Evolutionary conservation across 92 coral and sea anemone genomes (phyloP).

Genomic region (Epizoanthus rinbou): DNA sequence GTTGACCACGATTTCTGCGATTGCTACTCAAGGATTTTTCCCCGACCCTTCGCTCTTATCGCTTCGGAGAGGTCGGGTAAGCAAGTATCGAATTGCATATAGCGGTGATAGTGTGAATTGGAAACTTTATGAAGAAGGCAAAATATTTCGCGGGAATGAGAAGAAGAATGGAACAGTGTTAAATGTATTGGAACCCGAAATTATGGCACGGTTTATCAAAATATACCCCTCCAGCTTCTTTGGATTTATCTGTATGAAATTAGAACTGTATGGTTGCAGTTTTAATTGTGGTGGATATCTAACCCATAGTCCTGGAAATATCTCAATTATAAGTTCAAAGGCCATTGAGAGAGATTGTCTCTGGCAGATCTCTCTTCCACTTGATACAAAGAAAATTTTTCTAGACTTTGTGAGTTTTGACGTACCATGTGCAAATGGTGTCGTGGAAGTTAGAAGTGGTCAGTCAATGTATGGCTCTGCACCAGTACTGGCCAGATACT

Average conservation of each 20-base stretch:
- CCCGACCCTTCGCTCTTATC: conserved; percentile 60
- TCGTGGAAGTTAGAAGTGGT: conserved; percentile 71
- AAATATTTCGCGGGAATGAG: conserved; percentile 65
- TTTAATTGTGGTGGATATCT: conserved; percentile 85
- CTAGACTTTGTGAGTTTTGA: conserved; percentile 85
- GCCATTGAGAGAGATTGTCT: conserved; percentile 75
- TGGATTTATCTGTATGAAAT: conserved; percentile 73
- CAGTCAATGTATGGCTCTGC: conserved; percentile 58
- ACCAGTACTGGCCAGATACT: conserved; percentile 59
- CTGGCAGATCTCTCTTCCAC: conserved; percentile 76
- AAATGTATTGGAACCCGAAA: conserved; percentile 63
- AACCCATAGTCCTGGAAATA: conserved; percentile 64
- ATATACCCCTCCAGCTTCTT: conserved; percentile 68
- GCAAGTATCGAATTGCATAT: conserved; percentile 75
- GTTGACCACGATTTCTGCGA: conserved; percentile 66
- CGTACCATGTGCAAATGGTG: conserved; percentile 76
- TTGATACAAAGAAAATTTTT: conserved; percentile 66
- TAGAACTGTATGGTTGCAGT: conserved; percentile 83
- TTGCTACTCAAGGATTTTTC: conserved; percentile 85
- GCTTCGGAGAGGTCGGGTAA: conserved; percentile 82
- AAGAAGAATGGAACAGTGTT: conserved; percentile 56
- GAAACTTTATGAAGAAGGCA: conserved; percentile 58
- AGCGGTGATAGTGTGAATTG: conserved; percentile 79
- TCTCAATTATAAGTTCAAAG: conserved; percentile 61
- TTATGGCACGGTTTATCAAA: conserved; percentile 73